Base-by-base conservation (phyloP, 2,113 vertebrate genomes). In the Ictidomys tridecemlineatus region DNA sequence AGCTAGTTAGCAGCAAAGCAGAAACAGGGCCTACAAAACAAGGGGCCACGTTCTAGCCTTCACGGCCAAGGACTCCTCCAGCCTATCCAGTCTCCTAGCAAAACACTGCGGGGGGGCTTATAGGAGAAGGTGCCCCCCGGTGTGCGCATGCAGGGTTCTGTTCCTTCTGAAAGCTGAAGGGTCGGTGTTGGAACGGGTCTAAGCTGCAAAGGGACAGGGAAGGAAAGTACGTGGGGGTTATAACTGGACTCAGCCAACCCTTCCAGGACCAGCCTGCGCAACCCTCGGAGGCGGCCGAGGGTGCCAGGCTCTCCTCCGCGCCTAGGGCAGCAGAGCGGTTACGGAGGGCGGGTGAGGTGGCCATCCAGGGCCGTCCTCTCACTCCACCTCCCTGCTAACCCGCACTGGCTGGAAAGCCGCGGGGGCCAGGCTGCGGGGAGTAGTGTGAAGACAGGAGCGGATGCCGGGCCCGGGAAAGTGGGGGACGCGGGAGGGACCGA, bases 331-430 rank as follows among this genome's bases (percentile, higher is more conserved):
- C 91, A 95, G 93, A 45, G 12, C 72, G 45, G 70, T 85, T 28
- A 72, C n/a, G 10, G 82, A 77, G 63, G 53, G 51, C 37, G 91
- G 73, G 58, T 12, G 32, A 51, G 82, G 9, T 30, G 45, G 4
- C 39, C 70, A 84, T 72, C 56, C 90, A 82, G 63, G 2, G 6
- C 48, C 9, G 67, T 37, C 63, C 1, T 16, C 8, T 45, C 28
- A 32, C 92, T 56, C 51, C 37, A 16, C 30, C 53, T 90, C 61
- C 78, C 34, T 16, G 83, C 30, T 89, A 67, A 88, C 56, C 76
- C 86, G 61, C 74, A 65, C 89, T 84, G 97, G 96, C 97, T 97
- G 97, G 94, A 98, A 96, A 97, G 93, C 97, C 51, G 82, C 93
- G 93, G 93, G 84, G 89, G 2, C 96, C 95, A 83, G 96, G 95